Percentiles rank a stretch among this genome's conserved stretches.
phyloP scores from a whole-genome alignment of 1,140 invertebrate genomes.

The Drosophila athabasca region DNA sequence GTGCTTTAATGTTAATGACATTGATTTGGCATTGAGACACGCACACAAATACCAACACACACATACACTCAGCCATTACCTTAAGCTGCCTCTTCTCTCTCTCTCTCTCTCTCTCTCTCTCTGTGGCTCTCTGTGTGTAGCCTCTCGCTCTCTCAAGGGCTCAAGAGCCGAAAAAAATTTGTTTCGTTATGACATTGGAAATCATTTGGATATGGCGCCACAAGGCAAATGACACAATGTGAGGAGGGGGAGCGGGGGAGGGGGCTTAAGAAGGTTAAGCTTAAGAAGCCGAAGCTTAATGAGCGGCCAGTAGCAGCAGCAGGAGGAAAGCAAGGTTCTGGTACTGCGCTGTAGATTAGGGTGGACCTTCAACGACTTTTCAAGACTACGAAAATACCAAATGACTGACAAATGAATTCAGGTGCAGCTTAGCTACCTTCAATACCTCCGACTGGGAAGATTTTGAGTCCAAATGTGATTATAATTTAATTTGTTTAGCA shows the following conservation, averaged over 20 bases:
- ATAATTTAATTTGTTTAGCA: conserved; percentile 40
- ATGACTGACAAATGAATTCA: not conserved
- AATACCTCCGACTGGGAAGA: too few species aligned
- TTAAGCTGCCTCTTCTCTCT: conserved; percentile 35
- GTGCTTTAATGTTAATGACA: conserved; percentile 81
- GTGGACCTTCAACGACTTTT: conserved; percentile 19
- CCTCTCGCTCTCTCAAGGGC: conserved; percentile 47
- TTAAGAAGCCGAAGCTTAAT: conserved; percentile 37
- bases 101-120: conserved; percentile 7
- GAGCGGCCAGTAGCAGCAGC: conserved; percentile 10
- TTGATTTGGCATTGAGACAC: conserved; percentile 76
- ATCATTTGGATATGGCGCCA: conserved; percentile 50
- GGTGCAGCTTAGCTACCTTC: not conserved
- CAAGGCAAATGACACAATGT: conserved; percentile 48
- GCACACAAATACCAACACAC: conserved; percentile 25
- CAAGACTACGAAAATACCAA: too few species aligned
- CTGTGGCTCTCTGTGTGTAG: too few species aligned
- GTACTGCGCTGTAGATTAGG: conserved; percentile 9
- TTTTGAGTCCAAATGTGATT: conserved; percentile 12
- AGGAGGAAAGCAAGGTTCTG: conserved; percentile 14
- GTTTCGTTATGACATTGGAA: conserved; percentile 68
- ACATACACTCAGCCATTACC: conserved; percentile 10
- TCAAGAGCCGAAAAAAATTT: conserved; percentile 41
- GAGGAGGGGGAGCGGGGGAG: too few species aligned
- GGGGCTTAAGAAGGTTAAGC: conserved; percentile 33